Evolutionary conservation across 1,140 invertebrate genomes (phyloP).

Genomic region (Adoxophyes honmai): DNA sequence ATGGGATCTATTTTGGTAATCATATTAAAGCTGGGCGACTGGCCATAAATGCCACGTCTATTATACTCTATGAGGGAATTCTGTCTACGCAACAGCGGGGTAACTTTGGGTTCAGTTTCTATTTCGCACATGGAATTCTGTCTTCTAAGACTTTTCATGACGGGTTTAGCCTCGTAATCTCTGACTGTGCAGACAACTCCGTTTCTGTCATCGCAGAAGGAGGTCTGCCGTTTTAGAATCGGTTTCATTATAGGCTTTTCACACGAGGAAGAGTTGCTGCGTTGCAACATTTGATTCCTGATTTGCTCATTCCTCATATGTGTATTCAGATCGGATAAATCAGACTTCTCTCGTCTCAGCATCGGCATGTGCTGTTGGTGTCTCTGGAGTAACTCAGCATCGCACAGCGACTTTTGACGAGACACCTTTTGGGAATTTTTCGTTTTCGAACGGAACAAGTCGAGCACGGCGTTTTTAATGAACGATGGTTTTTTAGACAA

Average conservation of each 20-base stretch:
- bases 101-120: conserved; percentile 76
- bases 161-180: conserved; percentile 66
- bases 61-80: conserved; percentile 76
- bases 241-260: conserved; percentile 70
- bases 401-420: conserved; percentile 72
- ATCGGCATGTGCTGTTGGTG: conserved; percentile 48
- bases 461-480: conserved; percentile 75
- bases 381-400: conserved; percentile 69
- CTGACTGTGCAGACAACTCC: conserved; percentile 61
- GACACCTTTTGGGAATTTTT: conserved; percentile 72
- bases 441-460: conserved; percentile 75
- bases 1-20: conserved; percentile 77
- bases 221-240: conserved; percentile 72
- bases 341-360: conserved; percentile 70
- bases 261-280: conserved; percentile 74
- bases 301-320: conserved; percentile 64
- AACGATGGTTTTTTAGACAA: conserved; percentile 76
- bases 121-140: conserved; percentile 76
- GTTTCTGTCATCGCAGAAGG: conserved; percentile 70
- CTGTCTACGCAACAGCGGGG: conserved; percentile 72
- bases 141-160: conserved; percentile 53
- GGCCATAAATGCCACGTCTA: conserved; percentile 64
- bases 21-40: conserved; percentile 71
- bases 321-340: conserved; percentile 55
- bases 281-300: conserved; percentile 69